These are phyloP conservation scores for mouse (Mus musculus) DNA, from an alignment of 2,113 vertebrate genomes.

Conservation along the genomic window DNA sequence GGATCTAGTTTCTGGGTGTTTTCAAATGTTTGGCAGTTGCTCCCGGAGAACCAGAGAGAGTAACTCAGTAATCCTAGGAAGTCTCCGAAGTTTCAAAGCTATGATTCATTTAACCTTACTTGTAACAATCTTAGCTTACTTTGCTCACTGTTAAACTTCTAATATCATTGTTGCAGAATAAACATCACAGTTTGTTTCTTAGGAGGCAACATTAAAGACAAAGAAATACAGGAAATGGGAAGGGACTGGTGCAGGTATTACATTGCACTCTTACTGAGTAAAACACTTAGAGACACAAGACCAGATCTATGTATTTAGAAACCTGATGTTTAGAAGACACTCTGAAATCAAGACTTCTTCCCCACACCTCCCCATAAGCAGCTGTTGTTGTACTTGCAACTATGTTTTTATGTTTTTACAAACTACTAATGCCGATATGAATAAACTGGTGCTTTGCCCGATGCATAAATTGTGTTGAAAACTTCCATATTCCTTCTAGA, in stretches of 20 bases:
- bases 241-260: not conserved
- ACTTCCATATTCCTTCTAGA: not conserved
- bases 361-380: not conserved
- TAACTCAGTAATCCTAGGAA: not conserved
- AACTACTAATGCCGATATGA: not conserved
- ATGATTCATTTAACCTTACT: not conserved
- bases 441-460: not conserved
- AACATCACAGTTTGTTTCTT: not conserved
- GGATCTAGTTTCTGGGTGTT: not conserved
- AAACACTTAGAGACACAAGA: not conserved
- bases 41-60: not conserved
- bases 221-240: not conserved
- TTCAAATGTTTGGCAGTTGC: not conserved
- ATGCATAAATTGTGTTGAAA: not conserved
- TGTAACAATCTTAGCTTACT: not conserved
- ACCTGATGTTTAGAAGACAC: not conserved
- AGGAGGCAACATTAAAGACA: not conserved
- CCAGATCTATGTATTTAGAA: not conserved
- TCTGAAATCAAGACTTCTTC: not conserved
- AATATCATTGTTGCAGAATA: not conserved
- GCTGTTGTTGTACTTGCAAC: not conserved
- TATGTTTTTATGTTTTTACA: not conserved
- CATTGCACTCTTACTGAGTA: not conserved
- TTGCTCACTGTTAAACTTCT: not conserved
- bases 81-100: not conserved